Percentiles rank a stretch among this genome's conserved stretches.
Evolutionary conservation across 2,888 invertebrate species (phyloP).

Genomic region (Cephus spinipes): DNA sequence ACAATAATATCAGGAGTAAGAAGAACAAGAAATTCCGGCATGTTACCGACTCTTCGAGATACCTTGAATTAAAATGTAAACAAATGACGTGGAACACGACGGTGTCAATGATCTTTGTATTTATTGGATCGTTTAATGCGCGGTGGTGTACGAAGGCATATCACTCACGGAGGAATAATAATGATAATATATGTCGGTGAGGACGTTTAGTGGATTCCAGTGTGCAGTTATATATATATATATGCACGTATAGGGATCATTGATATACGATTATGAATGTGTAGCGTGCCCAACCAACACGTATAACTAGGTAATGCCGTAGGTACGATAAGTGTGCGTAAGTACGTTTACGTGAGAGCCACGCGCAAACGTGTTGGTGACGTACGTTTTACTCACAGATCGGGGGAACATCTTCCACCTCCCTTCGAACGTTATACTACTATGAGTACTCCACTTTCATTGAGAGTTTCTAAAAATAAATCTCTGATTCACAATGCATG

Average conservation of each 20-base stretch:
- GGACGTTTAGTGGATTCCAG: neutral
- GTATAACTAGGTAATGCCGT: neutral
- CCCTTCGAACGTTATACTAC: constrained; percentile 29
- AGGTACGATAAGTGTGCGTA: neutral
- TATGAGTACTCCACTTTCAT: constrained; percentile 60
- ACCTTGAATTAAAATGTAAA: constrained; percentile 51
- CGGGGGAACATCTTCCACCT: constrained; percentile 47
- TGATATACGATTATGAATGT: neutral
- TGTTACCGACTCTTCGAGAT: constrained; percentile 31
- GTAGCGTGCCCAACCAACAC: neutral
- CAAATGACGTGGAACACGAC: constrained; percentile 22
- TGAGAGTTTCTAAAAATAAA: constrained; percentile 63
- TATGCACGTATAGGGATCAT: too few relatives aligned
- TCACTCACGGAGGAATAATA: neutral
- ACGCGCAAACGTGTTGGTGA: constrained; percentile 19
- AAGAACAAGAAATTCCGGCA: constrained; percentile 12
- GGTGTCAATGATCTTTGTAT: constrained; percentile 55
- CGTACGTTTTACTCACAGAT: constrained; percentile 52
- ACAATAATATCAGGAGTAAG: neutral
- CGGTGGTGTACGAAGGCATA: constrained; percentile 11
- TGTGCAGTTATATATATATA: too few relatives aligned
- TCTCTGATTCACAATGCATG: constrained; percentile 62
- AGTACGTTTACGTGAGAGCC: constrained; percentile 33
- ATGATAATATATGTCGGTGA: neutral
- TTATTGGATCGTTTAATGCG: constrained; percentile 52